Base-by-base conservation (phyloP, 2,888 invertebrate genomes). In the Epinotia demarniana region DNA sequence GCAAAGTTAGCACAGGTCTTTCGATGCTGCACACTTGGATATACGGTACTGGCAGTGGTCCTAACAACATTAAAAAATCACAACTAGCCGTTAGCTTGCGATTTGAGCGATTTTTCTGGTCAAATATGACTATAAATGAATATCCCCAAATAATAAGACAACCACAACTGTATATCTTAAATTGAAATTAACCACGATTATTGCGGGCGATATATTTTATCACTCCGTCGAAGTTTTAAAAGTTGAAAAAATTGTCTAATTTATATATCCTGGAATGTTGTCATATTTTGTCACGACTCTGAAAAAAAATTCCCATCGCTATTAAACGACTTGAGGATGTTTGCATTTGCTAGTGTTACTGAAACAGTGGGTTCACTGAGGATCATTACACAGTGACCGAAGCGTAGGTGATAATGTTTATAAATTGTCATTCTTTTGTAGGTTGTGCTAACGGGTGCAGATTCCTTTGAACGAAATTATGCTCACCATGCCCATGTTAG, bases 401-500 rank as follows among this genome's bases (percentile, higher is more conserved):
- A 18, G 57, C 55, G 39, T 39, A 57, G 55, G 33, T 39, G 57
- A 67, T 57, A 55, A 68, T 68, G 67, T 68, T 68, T 68, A 57
- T 57, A 57, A 68, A 68, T 68, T 18, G 55, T 23, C 49, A 11
- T 53, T 53, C 13, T 18, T 19, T 63, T 13, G 13, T 43, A 9
- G 5, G 11, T 46, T 18, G 6, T 57, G 46, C 46, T 46, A 46
- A n/a, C 18, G 12, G 12, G 11, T 8, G 12, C 57, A 33, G 1
- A 18, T 19, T 19, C 57, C 39, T 55, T 4, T 19, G 39, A 3
- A 23, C 18, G 39, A 3, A 23, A 8, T 67, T 19, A 18, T 69
- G 84, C 89, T 88, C 79, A 92, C 92, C 91, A 89, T 87, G 87
- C 85, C 57, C 79, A 80, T 73, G 83, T 84, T 46, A 78, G 75